A percentile compares a stretch with the other conserved stretches of the same genome.
Conservation (phyloP, 2,797 vertebrate species). For the Odontamblyopus rebecca region DNA sequence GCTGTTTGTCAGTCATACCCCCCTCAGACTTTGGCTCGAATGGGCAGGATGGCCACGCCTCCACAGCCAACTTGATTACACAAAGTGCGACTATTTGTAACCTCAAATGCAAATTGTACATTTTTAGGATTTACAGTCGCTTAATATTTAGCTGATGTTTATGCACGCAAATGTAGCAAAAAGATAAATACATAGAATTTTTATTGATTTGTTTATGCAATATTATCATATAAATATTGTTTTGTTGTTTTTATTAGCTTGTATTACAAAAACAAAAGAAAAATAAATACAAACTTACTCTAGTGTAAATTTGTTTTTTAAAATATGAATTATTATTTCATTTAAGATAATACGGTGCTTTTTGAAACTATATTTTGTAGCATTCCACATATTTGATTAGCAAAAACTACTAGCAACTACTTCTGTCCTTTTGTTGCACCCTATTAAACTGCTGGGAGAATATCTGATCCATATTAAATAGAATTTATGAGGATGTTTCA, state of each 20-base stretch:
- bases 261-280: too few relatives aligned
- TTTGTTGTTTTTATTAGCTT: too few relatives aligned
- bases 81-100: neutral
- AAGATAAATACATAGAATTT: neutral
- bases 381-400: neutral
- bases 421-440: conserved; percentile 10
- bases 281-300: too few relatives aligned
- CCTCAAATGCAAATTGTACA: neutral
- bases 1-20: conserved; percentile 25
- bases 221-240: too few relatives aligned
- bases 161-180: neutral
- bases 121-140: neutral
- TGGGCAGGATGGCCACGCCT: conserved; percentile 49
- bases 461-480: conserved; percentile 31
- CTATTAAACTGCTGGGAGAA: neutral
- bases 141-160: neutral
- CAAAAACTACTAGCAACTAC: neutral
- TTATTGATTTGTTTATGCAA: too few relatives aligned
- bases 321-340: neutral
- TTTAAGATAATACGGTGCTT: neutral
- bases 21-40: conserved; percentile 9
- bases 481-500: conserved; percentile 24
- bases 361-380: neutral
- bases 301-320: too few relatives aligned
- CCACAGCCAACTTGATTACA: conserved; percentile 34